Conservation (phyloP, 1,140 invertebrate species). For the Lanistes nyassanus region DNA sequence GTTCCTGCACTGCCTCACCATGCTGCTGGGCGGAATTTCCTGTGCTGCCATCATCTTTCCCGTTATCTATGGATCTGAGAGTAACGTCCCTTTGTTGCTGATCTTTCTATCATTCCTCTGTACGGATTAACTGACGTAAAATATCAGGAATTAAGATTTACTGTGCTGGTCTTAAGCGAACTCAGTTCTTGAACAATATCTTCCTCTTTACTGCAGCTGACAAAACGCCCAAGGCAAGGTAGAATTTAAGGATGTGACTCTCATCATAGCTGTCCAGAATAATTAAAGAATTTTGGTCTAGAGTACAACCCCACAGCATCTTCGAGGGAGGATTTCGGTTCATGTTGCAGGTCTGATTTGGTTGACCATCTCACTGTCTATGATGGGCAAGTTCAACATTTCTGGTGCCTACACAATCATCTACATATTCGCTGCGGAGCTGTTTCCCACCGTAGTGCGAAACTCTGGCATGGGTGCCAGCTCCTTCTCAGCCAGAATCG, state of each 20-base stretch:
- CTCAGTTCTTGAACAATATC: background rate
- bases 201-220: background rate
- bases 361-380: slow-evolving; percentile 40
- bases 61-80: slow-evolving; percentile 36
- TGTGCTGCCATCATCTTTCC: slow-evolving; percentile 50
- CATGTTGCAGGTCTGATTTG: slow-evolving; percentile 36
- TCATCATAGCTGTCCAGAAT: too few relatives aligned
- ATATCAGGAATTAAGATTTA: background rate
- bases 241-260: background rate
- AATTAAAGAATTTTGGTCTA: too few relatives aligned
- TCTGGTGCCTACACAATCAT: slow-evolving; percentile 72
- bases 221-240: background rate
- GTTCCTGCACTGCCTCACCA: slow-evolving; percentile 35
- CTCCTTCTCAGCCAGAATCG: slow-evolving; percentile 81
- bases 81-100: slow-evolving; percentile 21
- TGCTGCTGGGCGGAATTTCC: slow-evolving; percentile 49
- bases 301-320: too few relatives aligned
- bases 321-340: too few relatives aligned
- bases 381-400: slow-evolving; percentile 47
- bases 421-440: slow-evolving; percentile 84
- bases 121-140: background rate
- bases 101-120: slow-evolving; percentile 16
- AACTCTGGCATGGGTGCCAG: slow-evolving; percentile 84
- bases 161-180: background rate
- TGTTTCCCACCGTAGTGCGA: slow-evolving; percentile 86